These are phyloP conservation scores for Nerophis ophidion DNA, from an alignment of 2,113 vertebrate genomes.

Conservation along the genomic window DNA sequence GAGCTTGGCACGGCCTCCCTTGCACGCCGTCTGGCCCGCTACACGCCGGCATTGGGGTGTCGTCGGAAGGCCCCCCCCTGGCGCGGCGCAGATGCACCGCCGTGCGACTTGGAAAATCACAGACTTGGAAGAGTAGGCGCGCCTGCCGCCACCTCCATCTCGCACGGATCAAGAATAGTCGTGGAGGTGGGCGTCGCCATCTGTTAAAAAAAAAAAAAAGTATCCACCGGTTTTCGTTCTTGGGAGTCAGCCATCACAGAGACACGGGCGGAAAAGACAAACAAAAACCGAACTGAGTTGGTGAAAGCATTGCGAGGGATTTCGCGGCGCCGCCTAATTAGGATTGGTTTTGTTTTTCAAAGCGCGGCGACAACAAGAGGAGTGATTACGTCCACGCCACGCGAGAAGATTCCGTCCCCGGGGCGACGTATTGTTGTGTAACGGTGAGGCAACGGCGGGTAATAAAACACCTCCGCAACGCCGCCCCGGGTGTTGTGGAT, in stretches of 20 bases:
- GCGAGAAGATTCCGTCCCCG: conserved; percentile 49
- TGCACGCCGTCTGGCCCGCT: conserved; percentile 39
- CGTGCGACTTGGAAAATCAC: conserved; percentile 18
- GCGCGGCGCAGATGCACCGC: conserved; percentile 60
- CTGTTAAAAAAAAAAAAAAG: conserved; percentile 44
- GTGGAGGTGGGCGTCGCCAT: conserved; percentile 46
- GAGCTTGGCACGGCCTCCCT: conserved; percentile 47
- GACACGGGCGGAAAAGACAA: no score
- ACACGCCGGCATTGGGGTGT: not conserved
- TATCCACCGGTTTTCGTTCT: conserved; percentile 11
- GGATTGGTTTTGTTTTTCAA: conserved; percentile 1
- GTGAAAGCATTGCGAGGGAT: conserved; percentile 23
- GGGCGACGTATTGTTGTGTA: conserved; percentile 48
- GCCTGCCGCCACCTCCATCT: conserved; percentile 10
- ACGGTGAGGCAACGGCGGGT: conserved; percentile 48
- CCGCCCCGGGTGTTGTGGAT: conserved; percentile 34
- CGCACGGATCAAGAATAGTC: conserved; percentile 29
- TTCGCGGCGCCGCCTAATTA: conserved; percentile 29
- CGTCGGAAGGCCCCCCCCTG: conserved; percentile 9
- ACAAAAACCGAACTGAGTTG: no score
- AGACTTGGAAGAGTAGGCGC: not conserved
- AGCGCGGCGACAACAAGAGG: conserved; percentile 14
- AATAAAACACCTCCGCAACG: conserved; percentile 38
- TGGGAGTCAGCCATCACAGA: conserved; percentile 2
- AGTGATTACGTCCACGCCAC: conserved; percentile 33